Evolutionary conservation across 2,797 vertebrate genomes (phyloP).

Genomic region (Macroramphosus scolopax): DNA sequence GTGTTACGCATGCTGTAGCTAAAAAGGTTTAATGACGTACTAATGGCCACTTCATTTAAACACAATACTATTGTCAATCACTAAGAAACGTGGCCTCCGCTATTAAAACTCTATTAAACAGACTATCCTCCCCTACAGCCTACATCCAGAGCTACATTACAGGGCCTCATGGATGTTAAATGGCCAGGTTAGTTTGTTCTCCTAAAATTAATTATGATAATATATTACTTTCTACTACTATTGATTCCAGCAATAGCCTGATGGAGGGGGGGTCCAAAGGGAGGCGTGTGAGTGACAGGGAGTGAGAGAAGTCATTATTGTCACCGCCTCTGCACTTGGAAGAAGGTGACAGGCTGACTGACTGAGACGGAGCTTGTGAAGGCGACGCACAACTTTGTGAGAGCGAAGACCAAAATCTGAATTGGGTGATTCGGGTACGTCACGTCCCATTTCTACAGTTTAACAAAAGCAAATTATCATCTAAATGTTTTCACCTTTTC

Average conservation of each 20-base stretch:
- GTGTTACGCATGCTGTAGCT: not conserved
- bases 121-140: too few species aligned
- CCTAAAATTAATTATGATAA: conserved; percentile 39
- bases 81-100: conserved; percentile 2
- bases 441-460: conserved; percentile 6
- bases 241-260: conserved; percentile 31
- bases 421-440: conserved; percentile 7
- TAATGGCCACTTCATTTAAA: not conserved
- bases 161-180: conserved; percentile 29
- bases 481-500: not conserved
- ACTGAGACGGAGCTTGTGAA: conserved; percentile 24
- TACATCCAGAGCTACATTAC: conserved; percentile 21
- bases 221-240: conserved; percentile 10
- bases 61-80: conserved; percentile 3
- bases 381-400: conserved; percentile 16
- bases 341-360: conserved; percentile 29
- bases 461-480: not conserved
- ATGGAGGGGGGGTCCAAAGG: conserved; percentile 11
- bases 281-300: conserved; percentile 23
- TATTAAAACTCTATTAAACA: conserved; percentile 28
- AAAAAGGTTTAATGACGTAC: conserved; percentile 1
- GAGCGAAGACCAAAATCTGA: conserved; percentile 9
- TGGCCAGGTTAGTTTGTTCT: conserved; percentile 28
- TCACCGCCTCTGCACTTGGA: conserved; percentile 37
- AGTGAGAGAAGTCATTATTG: conserved; percentile 38